Base-by-base conservation (phyloP, 1,140 invertebrate species). In the Pseudomyrmex flavicornis region DNA sequence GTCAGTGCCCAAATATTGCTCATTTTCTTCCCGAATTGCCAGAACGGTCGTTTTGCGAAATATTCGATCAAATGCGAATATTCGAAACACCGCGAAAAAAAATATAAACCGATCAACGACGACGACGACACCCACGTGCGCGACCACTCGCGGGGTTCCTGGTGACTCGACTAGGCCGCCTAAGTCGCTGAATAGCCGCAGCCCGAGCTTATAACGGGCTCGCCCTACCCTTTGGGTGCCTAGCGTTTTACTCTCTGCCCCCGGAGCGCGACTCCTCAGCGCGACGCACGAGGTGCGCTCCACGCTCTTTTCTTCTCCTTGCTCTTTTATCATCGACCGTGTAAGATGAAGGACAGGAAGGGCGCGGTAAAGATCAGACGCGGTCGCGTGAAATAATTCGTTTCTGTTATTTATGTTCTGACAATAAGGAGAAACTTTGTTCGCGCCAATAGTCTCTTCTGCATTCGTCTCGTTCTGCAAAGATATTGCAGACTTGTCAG, bases 171-270 rank as follows among this genome's bases (percentile, higher is more conserved):
- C 91, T 92, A 90, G 88, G 88, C 88, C 89, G 90, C 91, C 56
- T 92, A 93, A 94, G 91, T 91, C 90, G 91, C 90, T 89, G 85
- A 92, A 92, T 91, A 90, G 91, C 90, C 90, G 89, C 84, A 86
- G 90, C 92, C 87, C 91, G 92, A 92, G 90, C 93, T 94, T 94
- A 94, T 94, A 94, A 94, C 93, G 92, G 93, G 92, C 92, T 93
- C 87, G 92, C 91, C 92, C 93, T 93, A 91, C 92, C 91, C 92
- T 90, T 82, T 79, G 66, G 73, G 73, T 74, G 59, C 46, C 59
- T 73, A 10, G 35, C 13, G 61, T 68, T 79, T 35, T 35, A 35
- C 35, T 68, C 73, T 87, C 79, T 85, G 83, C 83, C 77, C 86
- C 86, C 83, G 72, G 46, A 59, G 87, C 62, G 59, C 62, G 35